phyloP scores from a whole-genome alignment of 2,113 vertebrate genomes.

The Ardeotis arabs region DNA sequence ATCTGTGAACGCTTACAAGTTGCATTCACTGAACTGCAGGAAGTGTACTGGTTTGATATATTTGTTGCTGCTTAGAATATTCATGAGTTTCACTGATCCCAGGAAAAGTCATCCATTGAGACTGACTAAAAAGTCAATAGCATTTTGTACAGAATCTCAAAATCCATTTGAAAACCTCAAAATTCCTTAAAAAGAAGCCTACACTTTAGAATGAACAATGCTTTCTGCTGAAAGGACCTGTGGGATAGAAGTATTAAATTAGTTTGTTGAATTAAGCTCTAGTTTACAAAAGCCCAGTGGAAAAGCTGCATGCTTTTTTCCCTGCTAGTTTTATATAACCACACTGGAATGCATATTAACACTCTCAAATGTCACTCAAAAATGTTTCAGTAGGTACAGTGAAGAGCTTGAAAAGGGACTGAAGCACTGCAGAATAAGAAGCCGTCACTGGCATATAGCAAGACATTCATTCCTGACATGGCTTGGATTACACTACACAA shows the following conservation, averaged over 20 bases:
- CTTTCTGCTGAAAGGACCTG: not conserved
- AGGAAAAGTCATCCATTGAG: not conserved
- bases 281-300: not conserved
- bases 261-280: not conserved
- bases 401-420: not conserved
- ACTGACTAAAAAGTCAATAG: not conserved
- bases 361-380: not conserved
- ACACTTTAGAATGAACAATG: not conserved
- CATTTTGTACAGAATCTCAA: not conserved
- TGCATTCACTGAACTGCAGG: conserved; percentile 27
- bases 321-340: not conserved
- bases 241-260: not conserved
- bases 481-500: not conserved
- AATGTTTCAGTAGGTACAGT: not conserved
- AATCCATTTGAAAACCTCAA: not conserved
- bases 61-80: conserved; percentile 30
- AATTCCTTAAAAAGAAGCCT: not conserved
- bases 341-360: not conserved
- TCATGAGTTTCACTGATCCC: not conserved
- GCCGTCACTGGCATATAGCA: not conserved
- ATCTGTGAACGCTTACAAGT: conserved; percentile 11
- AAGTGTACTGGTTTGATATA: not conserved
- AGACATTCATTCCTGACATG: not conserved
- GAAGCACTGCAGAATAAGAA: not conserved
- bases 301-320: not conserved